Evolutionary conservation across 2,888 invertebrate species (phyloP).

Genomic region (Rugalucina vietnamica): DNA sequence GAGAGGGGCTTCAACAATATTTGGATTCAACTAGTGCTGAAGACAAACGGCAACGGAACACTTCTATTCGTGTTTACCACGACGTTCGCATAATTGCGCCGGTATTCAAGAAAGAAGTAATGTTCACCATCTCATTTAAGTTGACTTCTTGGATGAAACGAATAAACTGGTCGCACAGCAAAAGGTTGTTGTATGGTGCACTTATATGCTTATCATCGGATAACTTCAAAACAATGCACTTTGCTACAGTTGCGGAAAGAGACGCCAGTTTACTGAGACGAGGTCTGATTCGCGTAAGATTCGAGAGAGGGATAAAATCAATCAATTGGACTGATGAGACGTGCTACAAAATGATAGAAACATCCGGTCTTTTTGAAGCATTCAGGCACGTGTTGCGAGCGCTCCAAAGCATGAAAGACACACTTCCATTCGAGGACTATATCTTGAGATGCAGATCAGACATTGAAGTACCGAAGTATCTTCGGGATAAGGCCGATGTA

Average conservation of each 20-base stretch:
- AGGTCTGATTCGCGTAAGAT: constrained; percentile 62
- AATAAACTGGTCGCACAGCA: constrained; percentile 84
- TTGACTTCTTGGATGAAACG: constrained; percentile 1
- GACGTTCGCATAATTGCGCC: constrained; percentile 67
- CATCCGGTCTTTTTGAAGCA: constrained; percentile 92
- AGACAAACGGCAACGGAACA: neutral
- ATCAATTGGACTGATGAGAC: constrained; percentile 35
- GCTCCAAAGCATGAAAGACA: constrained; percentile 86
- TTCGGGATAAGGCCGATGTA: neutral
- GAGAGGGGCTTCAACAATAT: constrained; percentile 86
- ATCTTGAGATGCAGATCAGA: constrained; percentile 64
- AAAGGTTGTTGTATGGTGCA: constrained; percentile 89
- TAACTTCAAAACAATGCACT: constrained; percentile 88
- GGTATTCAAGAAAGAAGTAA: constrained; percentile 25
- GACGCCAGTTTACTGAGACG: constrained; percentile 59
- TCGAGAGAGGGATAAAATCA: constrained; percentile 45
- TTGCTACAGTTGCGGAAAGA: constrained; percentile 86
- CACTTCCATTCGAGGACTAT: constrained; percentile 69
- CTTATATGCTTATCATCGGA: constrained; percentile 90
- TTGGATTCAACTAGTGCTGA: neutral
- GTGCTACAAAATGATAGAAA: constrained; percentile 88
- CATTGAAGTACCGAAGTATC: constrained; percentile 61
- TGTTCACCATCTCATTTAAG: constrained; percentile 61
- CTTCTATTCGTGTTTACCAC: constrained; percentile 71
- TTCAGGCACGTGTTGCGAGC: constrained; percentile 90